Evolutionary conservation across 2,888 invertebrate species (phyloP).

Genomic region (Gandaritis pyraliata): DNA sequence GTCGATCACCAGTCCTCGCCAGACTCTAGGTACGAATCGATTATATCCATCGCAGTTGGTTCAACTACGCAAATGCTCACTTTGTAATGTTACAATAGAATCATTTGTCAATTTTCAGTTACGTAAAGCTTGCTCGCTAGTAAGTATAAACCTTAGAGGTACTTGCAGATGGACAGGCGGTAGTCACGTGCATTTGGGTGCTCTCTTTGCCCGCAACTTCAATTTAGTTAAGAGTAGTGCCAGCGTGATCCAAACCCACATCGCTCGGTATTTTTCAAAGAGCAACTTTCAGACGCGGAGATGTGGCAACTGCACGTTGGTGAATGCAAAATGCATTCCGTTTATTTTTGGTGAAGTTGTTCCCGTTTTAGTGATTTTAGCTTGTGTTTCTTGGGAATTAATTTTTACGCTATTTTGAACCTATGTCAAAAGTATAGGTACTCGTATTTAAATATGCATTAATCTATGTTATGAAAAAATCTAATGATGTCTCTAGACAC

Average conservation of each 20-base stretch:
- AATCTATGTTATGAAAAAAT: no score
- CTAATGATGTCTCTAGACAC: no score
- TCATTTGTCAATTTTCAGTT: background rate
- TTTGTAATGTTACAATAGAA: no score
- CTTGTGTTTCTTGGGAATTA: background rate
- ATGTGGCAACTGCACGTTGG: constrained; percentile 45
- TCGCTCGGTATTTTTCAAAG: constrained; percentile 56
- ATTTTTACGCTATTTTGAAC: no score
- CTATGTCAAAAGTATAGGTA: no score
- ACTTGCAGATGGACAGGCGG: constrained; percentile 68
- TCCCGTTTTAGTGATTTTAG: constrained; percentile 13
- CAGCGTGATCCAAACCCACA: constrained; percentile 60
- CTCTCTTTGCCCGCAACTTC: constrained; percentile 73
- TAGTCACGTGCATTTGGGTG: constrained; percentile 67
- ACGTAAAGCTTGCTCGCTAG: background rate
- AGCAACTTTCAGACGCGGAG: constrained; percentile 54
- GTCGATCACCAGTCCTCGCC: no score
- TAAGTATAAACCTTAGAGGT: constrained; percentile 27
- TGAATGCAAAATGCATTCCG: constrained; percentile 34
- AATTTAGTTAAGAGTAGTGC: constrained; percentile 81
- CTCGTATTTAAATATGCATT: no score
- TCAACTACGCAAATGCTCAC: no score
- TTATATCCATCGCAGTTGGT: no score
- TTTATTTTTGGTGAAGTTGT: constrained; percentile 34
- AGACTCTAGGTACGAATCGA: no score